Conservation (phyloP, 2,113 vertebrate genomes). For the Pionites leucogaster region DNA sequence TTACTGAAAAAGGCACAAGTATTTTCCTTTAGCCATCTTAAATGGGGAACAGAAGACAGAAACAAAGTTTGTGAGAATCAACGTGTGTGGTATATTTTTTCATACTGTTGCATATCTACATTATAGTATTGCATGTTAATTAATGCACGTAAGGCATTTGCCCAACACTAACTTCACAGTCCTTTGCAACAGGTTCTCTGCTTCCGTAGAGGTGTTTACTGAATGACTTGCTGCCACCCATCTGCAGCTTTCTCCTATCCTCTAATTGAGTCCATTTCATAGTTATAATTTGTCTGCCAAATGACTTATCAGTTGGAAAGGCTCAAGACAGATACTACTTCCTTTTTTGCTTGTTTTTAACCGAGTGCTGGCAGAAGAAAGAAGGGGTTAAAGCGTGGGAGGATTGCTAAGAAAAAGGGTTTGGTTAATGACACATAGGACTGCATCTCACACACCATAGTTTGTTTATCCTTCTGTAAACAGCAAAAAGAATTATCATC, state of each 20-base stretch:
- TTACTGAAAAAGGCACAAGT: not conserved
- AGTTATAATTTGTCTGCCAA: slow-evolving; percentile 56
- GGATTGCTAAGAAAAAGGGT: slow-evolving; percentile 56
- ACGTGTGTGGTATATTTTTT: slow-evolving; percentile 42
- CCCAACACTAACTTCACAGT: slow-evolving; percentile 39
- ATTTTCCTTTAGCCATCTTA: not conserved
- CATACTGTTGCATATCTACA: not conserved
- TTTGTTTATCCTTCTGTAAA: slow-evolving; percentile 65
- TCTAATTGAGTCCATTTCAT: slow-evolving; percentile 56
- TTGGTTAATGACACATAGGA: slow-evolving; percentile 48
- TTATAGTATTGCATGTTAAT: slow-evolving; percentile 36
- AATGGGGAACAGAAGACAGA: not conserved
- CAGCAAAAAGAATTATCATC: slow-evolving; percentile 64
- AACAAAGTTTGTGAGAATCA: slow-evolving; percentile 30
- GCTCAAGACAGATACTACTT: slow-evolving; percentile 37
- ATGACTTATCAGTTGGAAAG: slow-evolving; percentile 41
- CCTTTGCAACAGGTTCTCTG: slow-evolving; percentile 59
- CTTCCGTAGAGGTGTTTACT: slow-evolving; percentile 47
- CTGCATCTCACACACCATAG: slow-evolving; percentile 31
- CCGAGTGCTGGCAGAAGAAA: slow-evolving; percentile 26
- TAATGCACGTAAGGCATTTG: slow-evolving; percentile 38
- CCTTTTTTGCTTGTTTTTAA: slow-evolving; percentile 25
- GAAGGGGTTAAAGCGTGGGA: slow-evolving; percentile 61
- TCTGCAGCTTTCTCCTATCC: slow-evolving; percentile 60
- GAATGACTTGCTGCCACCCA: slow-evolving; percentile 67